Base-by-base conservation (phyloP, 53 echinoderm and acorn worm genomes). In the Temnopleurus reevesii region DNA sequence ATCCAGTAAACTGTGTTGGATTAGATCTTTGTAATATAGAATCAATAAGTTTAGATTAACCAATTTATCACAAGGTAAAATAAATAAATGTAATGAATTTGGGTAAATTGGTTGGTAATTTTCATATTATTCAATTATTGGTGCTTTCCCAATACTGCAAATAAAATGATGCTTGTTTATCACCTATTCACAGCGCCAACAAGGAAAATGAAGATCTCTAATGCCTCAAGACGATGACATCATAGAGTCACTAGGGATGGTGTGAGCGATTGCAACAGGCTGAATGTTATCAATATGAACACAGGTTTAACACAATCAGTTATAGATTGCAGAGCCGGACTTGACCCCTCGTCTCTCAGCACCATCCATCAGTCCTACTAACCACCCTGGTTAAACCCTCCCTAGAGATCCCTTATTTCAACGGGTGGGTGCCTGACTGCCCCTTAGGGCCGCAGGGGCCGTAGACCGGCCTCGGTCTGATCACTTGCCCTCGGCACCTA, bases 321-420 rank as follows among this genome's bases (percentile, higher is more conserved):
- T 2, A 66, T 29, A 30, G 66, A 66, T 66, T 66, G 19, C 8
- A 66, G 7, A 29, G 79, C 49, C n/a, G 47, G 79, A 77, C 82
- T 82, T 82, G 82, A 82, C 82, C 82, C 55, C 31, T 54, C 31
- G 82, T 82, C 82, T 82, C 36, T 82, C 82, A 55, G 33, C 82
- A 34, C 27, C 82, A 35, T 33, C 55, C 35, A 35, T 82, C 53
- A 82, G 30, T 45, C 81, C 82, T 21, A 34, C 46, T 49, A 82
- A 82, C 82, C 82, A 82, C 55, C 82, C 82, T 21, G 17, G 15
- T 46, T 18, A 19, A 19, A 38, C 38, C 41, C 21, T 33, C 66
- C 66, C 66, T 1, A 2, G 38, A 41, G 66, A 66, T 5, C n/a
- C 66, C 66, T 21, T 2, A n/a, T 66, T 66, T 66, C 66, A 66